Evolutionary conservation across 2,797 vertebrate species (phyloP), one percentile per base, ranked within the genome.

Genomic region (Mormyrus hasselquistii): DNA sequence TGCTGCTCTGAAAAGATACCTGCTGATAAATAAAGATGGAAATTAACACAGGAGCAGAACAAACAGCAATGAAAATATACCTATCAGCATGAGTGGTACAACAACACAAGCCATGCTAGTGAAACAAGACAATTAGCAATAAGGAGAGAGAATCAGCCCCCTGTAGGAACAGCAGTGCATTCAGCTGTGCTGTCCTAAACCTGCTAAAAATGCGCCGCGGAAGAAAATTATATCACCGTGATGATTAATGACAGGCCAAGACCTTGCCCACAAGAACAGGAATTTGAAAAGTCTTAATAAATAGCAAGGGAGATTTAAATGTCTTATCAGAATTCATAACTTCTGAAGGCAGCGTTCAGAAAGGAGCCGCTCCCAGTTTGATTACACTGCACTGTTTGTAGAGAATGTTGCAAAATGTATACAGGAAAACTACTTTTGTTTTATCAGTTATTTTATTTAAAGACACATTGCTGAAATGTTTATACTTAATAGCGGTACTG

Each of bases 301-400:
- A 29, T 29, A 38, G 9, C 29, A 73, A 29, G 29, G 52, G 25
- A 55, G 41, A 57, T 19, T 34, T 29, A 38, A 14, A 55, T 34
- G 12, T 79, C 57, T 44, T 19, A 41, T 44, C 9, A 49, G n/a
- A 88, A 47, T 69, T 22, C 38, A 76, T 65, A 65, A 79, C 55
- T 82, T 89, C 49, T 76, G 50, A 57, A 87, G 29, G 65, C 65
- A 69, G 82, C 22, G 47, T 49, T 86, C 22, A 52, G 49, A 87
- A 59, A 50, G 49, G 38, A 87, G 29, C 47, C 89, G 44, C 16
- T n/a, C 41, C 34, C 73, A 79, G 41, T 57, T 76, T 29, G n/a
- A 87, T 47, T 79, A 41, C 14, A 41, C 73, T 44, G 14, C 34
- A 38, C 7, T 79, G 41, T 79, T 79, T 79, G 73, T 44, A 47